A percentile compares a stretch with the other conserved stretches of the same genome.
Evolutionary conservation across 1,140 invertebrate species (phyloP).

Genomic region (Pristionchus pacificus): DNA sequence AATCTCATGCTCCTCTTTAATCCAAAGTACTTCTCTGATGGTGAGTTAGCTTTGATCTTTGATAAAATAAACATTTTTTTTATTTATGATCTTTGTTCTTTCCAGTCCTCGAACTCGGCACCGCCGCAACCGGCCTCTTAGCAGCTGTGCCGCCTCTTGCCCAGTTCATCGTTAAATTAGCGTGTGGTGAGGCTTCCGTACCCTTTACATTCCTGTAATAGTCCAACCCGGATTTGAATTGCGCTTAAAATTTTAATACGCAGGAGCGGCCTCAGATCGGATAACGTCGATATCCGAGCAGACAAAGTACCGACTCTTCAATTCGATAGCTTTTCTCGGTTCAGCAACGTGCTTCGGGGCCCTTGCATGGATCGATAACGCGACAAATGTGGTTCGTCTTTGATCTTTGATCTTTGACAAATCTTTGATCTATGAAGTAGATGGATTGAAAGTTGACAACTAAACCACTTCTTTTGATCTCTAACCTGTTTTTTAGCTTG

Average conservation of each 20-base stretch:
- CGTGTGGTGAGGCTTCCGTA: too few relatives aligned
- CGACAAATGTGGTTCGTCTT: neutral
- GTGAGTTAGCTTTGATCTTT: slow-evolving; percentile 8
- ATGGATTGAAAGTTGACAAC: slow-evolving; percentile 21
- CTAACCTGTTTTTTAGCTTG: neutral
- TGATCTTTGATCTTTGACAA: slow-evolving; percentile 27
- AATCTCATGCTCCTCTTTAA: slow-evolving; percentile 44
- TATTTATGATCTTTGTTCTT: neutral
- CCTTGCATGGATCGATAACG: slow-evolving; percentile 36
- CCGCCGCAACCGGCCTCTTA: slow-evolving; percentile 35
- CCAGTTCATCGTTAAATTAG: too few relatives aligned
- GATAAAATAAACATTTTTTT: too few relatives aligned
- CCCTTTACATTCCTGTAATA: too few relatives aligned
- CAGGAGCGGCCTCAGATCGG: slow-evolving; percentile 21
- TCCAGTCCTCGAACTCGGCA: slow-evolving; percentile 35
- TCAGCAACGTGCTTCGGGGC: slow-evolving; percentile 35
- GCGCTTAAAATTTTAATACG: too few relatives aligned
- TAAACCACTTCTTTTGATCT: slow-evolving; percentile 36
- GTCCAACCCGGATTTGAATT: too few relatives aligned
- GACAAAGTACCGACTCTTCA: slow-evolving; percentile 41
- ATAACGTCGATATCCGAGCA: slow-evolving; percentile 25
- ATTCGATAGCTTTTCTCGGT: slow-evolving; percentile 42
- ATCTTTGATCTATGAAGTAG: slow-evolving; percentile 30
- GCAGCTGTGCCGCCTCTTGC: slow-evolving; percentile 40
- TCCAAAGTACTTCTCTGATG: slow-evolving; percentile 27